These are phyloP conservation scores for Astyanax mexicanus DNA, from an alignment of 2,797 vertebrate species.

Conservation along the genomic window DNA sequence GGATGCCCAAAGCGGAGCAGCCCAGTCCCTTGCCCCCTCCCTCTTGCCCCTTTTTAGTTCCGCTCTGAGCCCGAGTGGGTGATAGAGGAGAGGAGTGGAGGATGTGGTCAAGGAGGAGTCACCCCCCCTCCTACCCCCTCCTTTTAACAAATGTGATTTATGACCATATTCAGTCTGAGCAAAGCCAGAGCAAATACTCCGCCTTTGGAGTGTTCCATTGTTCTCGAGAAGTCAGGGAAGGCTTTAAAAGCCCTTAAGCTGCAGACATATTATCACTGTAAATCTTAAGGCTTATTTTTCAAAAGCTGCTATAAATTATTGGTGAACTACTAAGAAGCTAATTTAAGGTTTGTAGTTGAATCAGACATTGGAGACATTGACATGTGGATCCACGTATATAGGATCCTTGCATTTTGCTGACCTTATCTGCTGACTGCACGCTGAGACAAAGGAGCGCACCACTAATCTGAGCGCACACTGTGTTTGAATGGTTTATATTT, in stretches of 20 bases:
- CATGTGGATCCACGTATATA: background rate
- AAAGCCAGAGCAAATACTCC: background rate
- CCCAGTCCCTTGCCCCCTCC: constrained; percentile 32
- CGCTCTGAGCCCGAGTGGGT: constrained; percentile 5
- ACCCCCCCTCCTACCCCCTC: constrained; percentile 1
- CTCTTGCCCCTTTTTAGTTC: constrained; percentile 21
- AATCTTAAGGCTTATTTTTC: background rate
- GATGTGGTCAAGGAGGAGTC: constrained; percentile 53
- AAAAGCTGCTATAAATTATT: background rate
- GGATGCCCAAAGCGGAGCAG: constrained; percentile 36
- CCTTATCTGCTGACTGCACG: constrained; percentile 18
- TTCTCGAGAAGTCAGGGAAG: background rate
- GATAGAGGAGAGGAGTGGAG: constrained; percentile 35
- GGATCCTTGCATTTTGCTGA: background rate
- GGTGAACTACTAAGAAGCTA: background rate
- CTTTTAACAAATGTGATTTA: constrained; percentile 26
- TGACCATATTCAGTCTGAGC: constrained; percentile 16
- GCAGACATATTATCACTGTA: background rate
- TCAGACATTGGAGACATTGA: background rate
- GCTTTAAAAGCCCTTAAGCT: background rate
- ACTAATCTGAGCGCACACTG: background rate
- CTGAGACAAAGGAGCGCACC: background rate
- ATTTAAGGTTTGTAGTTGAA: background rate
- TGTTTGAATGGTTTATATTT: constrained; percentile 21
- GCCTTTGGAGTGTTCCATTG: constrained; percentile 9